Percentiles rank a stretch among this genome's conserved stretches.
phyloP scores from a whole-genome alignment of 2,113 vertebrate genomes.

The Fulica atra region DNA sequence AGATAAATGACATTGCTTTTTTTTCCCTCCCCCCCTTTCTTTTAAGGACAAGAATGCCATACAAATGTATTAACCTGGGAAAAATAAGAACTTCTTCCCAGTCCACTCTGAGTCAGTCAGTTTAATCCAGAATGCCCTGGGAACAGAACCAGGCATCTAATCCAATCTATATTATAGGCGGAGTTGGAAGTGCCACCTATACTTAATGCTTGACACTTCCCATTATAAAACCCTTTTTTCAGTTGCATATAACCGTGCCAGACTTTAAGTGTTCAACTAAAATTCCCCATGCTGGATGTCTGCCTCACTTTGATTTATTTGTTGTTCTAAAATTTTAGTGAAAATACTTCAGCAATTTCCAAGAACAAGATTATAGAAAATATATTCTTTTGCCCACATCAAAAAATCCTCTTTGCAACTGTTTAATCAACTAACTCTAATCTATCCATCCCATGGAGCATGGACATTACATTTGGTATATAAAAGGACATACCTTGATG shows the following conservation, averaged over 20 bases:
- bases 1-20: background rate
- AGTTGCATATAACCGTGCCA: conserved; percentile 29
- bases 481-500: background rate
- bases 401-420: background rate
- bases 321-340: conserved; percentile 49
- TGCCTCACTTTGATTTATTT: conserved; percentile 56
- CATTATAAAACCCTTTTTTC: conserved; percentile 43
- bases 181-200: conserved; percentile 57
- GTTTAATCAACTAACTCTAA: background rate
- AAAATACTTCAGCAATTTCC: conserved; percentile 43
- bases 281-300: conserved; percentile 22
- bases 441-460: background rate
- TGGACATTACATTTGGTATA: background rate
- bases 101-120: background rate
- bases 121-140: conserved; percentile 19
- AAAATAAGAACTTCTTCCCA: conserved; percentile 28
- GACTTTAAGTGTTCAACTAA: conserved; percentile 9
- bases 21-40: background rate
- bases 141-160: conserved; percentile 20
- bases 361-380: conserved; percentile 29
- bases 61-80: background rate
- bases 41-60: background rate
- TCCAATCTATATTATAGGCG: conserved; percentile 14
- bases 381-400: background rate
- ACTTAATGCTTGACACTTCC: conserved; percentile 56